A percentile compares a stretch with the other conserved stretches of the same genome.
Conservation (phyloP, 1,140 invertebrate genomes). For the Drosophila serrata region DNA sequence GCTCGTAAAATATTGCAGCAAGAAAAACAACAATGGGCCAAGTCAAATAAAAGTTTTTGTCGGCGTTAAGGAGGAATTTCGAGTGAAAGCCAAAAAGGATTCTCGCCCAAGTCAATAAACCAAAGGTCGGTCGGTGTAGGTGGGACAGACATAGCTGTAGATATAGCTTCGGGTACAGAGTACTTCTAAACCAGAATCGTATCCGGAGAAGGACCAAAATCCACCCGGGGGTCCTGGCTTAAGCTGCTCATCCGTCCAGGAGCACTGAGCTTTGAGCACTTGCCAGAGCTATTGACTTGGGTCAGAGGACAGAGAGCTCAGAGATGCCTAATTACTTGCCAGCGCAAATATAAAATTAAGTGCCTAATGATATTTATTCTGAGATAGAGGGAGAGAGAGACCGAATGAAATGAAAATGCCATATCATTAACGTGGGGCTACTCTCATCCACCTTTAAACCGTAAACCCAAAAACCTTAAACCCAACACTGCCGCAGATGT, state of each 20-base stretch:
- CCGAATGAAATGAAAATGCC: conserved; percentile 32
- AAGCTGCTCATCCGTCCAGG: not conserved
- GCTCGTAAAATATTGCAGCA: conserved; percentile 57
- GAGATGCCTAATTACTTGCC: conserved; percentile 41
- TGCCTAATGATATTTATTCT: conserved; percentile 44
- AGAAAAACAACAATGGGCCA: conserved; percentile 43
- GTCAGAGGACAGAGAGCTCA: not conserved
- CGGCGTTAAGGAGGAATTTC: conserved; percentile 34
- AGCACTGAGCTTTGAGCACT: not conserved
- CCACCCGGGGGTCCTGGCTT: not conserved
- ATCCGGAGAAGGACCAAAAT: not conserved
- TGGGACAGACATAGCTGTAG: not conserved
- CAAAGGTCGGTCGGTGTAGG: conserved; percentile 4
- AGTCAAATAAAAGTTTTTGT: conserved; percentile 66
- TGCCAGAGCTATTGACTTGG: conserved; percentile 18
- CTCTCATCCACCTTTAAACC: conserved; percentile 2
- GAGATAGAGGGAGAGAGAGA: not conserved
- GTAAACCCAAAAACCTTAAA: not conserved
- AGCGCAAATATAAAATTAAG: conserved; percentile 50
- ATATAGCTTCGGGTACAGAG: not conserved
- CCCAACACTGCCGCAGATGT: conserved; percentile 19
- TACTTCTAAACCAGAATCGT: not conserved
- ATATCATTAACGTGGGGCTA: conserved; percentile 17
- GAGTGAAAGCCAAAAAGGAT: conserved; percentile 53
- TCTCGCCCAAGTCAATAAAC: conserved; percentile 63